Percentiles rank a stretch among this genome's conserved stretches.
Conservation (phyloP, 1,140 invertebrate genomes). For the Lucilia sericata region DNA sequence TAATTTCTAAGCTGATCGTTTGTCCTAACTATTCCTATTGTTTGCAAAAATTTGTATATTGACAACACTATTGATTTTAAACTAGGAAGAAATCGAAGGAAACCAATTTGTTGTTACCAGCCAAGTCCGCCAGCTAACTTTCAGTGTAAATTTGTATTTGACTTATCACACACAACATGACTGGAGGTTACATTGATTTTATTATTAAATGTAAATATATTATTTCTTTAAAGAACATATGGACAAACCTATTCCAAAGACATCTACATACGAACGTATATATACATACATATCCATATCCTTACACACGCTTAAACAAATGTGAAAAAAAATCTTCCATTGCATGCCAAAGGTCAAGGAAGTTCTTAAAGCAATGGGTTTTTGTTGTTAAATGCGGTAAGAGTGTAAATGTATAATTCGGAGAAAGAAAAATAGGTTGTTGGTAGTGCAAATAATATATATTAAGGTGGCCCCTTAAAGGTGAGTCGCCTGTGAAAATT, state of each 20-base stretch:
- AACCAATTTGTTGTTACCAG: neutral
- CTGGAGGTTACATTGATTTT: neutral
- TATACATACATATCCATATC: neutral
- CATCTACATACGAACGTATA: neutral
- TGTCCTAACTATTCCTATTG: too few species aligned
- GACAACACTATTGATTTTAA: too few species aligned
- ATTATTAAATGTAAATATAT: neutral
- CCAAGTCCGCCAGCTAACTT: neutral
- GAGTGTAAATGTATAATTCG: too few species aligned
- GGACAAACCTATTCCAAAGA: neutral
- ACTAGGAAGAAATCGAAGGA: neutral
- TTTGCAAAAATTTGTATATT: too few species aligned
- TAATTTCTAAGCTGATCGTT: too few species aligned
- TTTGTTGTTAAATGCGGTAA: too few species aligned
- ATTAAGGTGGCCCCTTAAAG: too few species aligned
- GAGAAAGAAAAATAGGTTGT: too few species aligned
- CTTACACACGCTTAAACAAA: neutral
- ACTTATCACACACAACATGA: neutral
- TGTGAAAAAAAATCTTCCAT: conserved; percentile 36
- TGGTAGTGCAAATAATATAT: too few species aligned
- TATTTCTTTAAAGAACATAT: neutral
- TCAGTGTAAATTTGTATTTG: neutral
- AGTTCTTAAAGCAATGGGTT: neutral
- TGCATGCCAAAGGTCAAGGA: conserved; percentile 23
- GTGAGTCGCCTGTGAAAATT: too few species aligned